Percentiles rank a stretch among this genome's conserved stretches.
Evolutionary conservation across 2,113 vertebrate species (phyloP).

Genomic region (Ptyas mucosa): DNA sequence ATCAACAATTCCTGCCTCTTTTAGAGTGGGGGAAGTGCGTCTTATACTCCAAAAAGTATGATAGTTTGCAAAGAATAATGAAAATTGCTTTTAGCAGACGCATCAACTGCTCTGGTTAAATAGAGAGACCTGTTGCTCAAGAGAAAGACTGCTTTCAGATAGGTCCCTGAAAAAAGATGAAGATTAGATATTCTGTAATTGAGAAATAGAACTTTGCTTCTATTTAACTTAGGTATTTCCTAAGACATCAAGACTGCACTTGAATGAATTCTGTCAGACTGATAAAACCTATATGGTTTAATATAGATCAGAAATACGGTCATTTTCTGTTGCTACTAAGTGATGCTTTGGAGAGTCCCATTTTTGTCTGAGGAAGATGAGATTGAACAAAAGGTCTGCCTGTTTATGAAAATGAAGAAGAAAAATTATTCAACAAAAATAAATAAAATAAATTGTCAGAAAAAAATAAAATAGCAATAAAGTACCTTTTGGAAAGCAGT

Average conservation of each 20-base stretch:
- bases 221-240: background rate
- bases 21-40: too few species aligned
- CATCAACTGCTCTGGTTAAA: background rate
- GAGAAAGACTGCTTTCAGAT: background rate
- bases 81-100: background rate
- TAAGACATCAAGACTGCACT: background rate
- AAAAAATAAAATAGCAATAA: slow-evolving; percentile 87
- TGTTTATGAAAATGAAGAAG: slow-evolving; percentile 95
- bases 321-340: background rate
- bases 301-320: background rate
- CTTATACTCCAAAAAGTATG: too few species aligned
- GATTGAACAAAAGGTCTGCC: slow-evolving; percentile 40
- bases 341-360: background rate
- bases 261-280: background rate
- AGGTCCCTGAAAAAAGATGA: background rate
- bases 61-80: background rate
- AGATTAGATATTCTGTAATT: background rate
- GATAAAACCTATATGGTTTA: background rate
- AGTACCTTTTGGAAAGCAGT: slow-evolving; percentile 91
- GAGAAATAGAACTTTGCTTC: background rate
- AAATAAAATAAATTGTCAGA: slow-evolving; percentile 71
- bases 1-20: too few species aligned
- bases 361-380: background rate
- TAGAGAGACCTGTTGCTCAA: background rate
- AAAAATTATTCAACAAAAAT: slow-evolving; percentile 79